Conservation (phyloP, 2,888 invertebrate genomes). For the Andrena chrysosceles region DNA sequence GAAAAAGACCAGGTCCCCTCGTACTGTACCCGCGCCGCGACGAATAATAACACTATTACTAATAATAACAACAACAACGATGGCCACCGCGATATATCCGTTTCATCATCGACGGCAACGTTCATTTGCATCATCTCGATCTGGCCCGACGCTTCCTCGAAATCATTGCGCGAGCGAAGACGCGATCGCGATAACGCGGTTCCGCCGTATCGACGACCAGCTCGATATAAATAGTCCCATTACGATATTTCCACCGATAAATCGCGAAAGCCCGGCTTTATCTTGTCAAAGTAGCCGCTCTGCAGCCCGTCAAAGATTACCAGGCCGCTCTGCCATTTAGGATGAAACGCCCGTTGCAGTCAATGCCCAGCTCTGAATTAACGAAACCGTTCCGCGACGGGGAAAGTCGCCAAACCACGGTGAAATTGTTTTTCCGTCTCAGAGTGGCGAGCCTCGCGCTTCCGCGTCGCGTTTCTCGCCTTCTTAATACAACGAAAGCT, state of each 20-base stretch:
- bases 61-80: neutral
- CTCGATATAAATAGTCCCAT: constrained; percentile 40
- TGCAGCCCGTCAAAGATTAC: constrained; percentile 34
- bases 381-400: constrained; percentile 17
- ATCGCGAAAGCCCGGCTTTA: constrained; percentile 46
- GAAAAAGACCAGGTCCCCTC: constrained; percentile 66
- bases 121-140: constrained; percentile 37
- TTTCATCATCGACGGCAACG: constrained; percentile 23
- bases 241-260: constrained; percentile 47
- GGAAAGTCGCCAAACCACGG: constrained; percentile 19
- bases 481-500: too few relatives aligned
- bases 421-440: constrained; percentile 16
- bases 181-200: constrained; percentile 24
- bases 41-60: neutral
- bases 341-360: constrained; percentile 43
- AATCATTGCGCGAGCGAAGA: constrained; percentile 19
- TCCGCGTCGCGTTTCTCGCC: neutral
- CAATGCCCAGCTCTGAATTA: constrained; percentile 29
- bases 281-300: constrained; percentile 41
- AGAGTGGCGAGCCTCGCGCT: neutral
- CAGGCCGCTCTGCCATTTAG: constrained; percentile 25
- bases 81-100: neutral
- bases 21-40: neutral
- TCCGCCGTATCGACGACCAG: constrained; percentile 20
- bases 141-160: constrained; percentile 5